These are phyloP conservation scores for Xiphophorus hellerii DNA, from an alignment of 2,113 vertebrate species.

Conservation along the genomic window DNA sequence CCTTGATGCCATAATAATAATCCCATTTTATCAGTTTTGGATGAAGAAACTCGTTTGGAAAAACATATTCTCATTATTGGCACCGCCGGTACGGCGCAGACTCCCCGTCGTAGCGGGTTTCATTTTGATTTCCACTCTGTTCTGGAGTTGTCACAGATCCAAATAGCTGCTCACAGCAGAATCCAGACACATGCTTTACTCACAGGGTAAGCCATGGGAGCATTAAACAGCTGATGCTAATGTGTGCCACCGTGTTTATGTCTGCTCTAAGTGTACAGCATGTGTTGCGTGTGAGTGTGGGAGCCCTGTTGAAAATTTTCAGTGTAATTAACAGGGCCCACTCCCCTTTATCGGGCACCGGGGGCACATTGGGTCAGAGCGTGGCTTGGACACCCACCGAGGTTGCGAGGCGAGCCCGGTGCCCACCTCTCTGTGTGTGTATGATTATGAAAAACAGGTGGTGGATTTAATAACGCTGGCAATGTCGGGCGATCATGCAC, in stretches of 20 bases:
- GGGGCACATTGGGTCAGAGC: slow-evolving; percentile 83
- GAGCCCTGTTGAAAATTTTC: slow-evolving; percentile 46
- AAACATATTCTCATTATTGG: slow-evolving; percentile 70
- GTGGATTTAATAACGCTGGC: slow-evolving; percentile 73
- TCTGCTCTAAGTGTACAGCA: slow-evolving; percentile 35
- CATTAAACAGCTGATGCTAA: slow-evolving; percentile 70
- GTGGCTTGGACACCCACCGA: slow-evolving; percentile 63
- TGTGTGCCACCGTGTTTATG: slow-evolving; percentile 52
- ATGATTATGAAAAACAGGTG: slow-evolving; percentile 82
- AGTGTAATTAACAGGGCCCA: slow-evolving; percentile 82
- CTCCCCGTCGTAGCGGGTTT: slow-evolving; percentile 45
- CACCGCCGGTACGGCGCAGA: slow-evolving; percentile 32
- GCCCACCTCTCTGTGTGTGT: slow-evolving; percentile 75
- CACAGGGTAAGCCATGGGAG: slow-evolving; percentile 55
- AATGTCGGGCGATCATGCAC: slow-evolving; percentile 78
- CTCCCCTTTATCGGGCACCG: slow-evolving; percentile 83
- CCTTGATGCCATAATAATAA: slow-evolving; percentile 83
- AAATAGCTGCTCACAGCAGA: slow-evolving; percentile 45
- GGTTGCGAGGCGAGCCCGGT: slow-evolving; percentile 51
- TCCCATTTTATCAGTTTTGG: slow-evolving; percentile 78
- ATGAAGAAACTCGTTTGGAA: slow-evolving; percentile 53
- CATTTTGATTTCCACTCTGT: slow-evolving; percentile 57
- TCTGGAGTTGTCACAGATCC: slow-evolving; percentile 45
- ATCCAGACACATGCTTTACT: slow-evolving; percentile 54
- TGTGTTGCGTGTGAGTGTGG: slow-evolving; percentile 42